A percentile compares a stretch with the other conserved stretches of the same genome.
Evolutionary conservation across 2,113 vertebrate species (phyloP).

Genomic region (Corythaixoides concolor): DNA sequence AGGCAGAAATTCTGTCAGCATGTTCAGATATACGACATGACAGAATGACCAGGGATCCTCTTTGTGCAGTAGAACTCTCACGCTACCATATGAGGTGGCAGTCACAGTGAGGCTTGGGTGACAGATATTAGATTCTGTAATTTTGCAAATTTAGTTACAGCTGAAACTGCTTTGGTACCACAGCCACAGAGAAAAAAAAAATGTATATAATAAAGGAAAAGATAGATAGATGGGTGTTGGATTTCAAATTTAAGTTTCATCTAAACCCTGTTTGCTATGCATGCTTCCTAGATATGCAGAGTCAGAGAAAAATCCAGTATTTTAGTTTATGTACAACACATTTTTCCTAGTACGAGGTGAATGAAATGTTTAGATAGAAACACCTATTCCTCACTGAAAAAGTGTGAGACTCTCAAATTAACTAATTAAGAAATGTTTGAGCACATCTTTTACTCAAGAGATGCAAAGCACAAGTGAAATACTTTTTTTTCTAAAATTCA

Average conservation of each 20-base stretch:
- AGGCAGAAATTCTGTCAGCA: neutral
- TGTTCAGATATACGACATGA: neutral
- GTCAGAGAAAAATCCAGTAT: neutral
- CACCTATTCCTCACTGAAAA: neutral
- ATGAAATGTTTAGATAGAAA: neutral
- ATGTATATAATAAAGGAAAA: neutral
- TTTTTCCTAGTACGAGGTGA: neutral
- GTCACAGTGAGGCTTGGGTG: neutral
- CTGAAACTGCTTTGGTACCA: neutral
- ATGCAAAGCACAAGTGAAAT: neutral
- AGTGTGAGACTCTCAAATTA: neutral
- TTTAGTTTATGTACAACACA: neutral
- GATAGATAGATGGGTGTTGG: neutral
- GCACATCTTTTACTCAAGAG: neutral
- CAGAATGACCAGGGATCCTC: neutral
- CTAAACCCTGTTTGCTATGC: neutral
- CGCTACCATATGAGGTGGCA: rapidly evolving
- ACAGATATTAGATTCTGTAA: neutral
- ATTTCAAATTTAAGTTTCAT: neutral
- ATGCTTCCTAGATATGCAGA: neutral
- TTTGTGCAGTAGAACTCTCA: neutral
- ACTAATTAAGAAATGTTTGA: neutral
- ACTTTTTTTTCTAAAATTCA: neutral
- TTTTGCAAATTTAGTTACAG: neutral
- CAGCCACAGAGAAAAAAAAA: neutral